Percentiles rank a stretch among this genome's conserved stretches.
These are phyloP conservation scores for Macrobrachium rosenbergii DNA, from an alignment of 1,140 invertebrate genomes.

Conservation along the genomic window DNA sequence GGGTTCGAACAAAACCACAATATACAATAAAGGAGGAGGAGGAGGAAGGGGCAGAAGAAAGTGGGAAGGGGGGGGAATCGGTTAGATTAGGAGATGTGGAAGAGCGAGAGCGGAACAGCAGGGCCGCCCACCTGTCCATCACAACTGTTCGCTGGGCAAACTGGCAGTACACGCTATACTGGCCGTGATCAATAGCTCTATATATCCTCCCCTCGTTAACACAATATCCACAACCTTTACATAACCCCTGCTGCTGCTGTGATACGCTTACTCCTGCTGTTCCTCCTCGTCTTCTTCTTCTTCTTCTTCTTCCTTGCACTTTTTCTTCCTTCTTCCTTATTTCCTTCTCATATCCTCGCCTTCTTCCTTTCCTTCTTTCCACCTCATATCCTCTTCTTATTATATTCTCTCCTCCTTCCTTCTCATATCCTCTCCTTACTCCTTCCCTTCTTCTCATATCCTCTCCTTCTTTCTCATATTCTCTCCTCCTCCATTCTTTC, in stretches of 20 bases:
- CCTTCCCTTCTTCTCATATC: neutral
- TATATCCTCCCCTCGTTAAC: slow-evolving; percentile 1
- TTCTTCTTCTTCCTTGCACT: no score
- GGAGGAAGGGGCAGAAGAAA: neutral
- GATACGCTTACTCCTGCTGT: neutral
- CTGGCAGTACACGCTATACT: neutral
- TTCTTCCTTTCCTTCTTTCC: neutral
- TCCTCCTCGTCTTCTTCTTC: neutral
- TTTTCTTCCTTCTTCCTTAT: no score
- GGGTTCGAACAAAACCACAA: neutral
- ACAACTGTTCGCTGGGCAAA: slow-evolving; percentile 14
- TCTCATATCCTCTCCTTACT: slow-evolving; percentile 7
- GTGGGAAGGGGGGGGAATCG: neutral
- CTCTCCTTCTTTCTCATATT: neutral
- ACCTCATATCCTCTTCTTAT: neutral
- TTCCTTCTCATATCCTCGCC: neutral
- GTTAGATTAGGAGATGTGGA: neutral
- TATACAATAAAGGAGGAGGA: neutral
- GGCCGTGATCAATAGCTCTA: slow-evolving; percentile 1
- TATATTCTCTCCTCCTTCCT: neutral
- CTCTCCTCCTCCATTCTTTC: no score
- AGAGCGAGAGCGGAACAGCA: neutral
- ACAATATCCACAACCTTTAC: slow-evolving; percentile 23
- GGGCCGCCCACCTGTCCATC: slow-evolving; percentile 15
- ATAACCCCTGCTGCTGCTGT: neutral